Evolutionary conservation across 2,113 vertebrate genomes (phyloP), one percentile per base, ranked within the genome.

Genomic region (Crotalus tigris): DNA sequence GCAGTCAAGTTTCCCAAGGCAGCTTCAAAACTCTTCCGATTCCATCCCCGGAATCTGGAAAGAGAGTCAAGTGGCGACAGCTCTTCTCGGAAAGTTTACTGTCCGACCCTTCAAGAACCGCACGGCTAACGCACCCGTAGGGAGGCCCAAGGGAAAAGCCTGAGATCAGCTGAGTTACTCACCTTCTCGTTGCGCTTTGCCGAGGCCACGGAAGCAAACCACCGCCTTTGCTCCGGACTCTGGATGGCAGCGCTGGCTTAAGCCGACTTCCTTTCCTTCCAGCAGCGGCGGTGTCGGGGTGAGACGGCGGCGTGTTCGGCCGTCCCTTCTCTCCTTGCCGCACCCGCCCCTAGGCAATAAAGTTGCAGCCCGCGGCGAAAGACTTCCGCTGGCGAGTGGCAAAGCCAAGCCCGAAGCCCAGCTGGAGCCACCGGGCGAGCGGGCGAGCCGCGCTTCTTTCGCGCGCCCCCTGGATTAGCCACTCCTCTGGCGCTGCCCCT

Each of bases 181-280:
- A 93, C 88, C 81, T 7, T 39, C 69, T 19, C 3, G 90, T 92
- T 91, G 93, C 7, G 11, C 90, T 44, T 23, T 55, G 55, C 1
- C 23, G 39, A 39, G 53, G 6, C 93, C 92, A 85, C 59, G 89
- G 23, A 10, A 93, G 92, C 91, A 11, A 55, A 93, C 85, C 90
- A n/a, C 94, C 93, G 64, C 93, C 89, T 93, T 94, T 46, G 95
- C 94, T 94, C 61, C 75, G 91, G 95, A 93, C 85, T 89, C 17
- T 88, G 85, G 91, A 44, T 53, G 39, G 33, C 12, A 61, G 55
- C 5, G 17, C 5, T 3, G 91, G 57, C 44, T 44, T 87, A 88
- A 87, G 94, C 93, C 87, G 1, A 24, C 86, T 51, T 54, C 93
- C 29, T 90, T 1, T 2, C 87, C 7, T 10, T 29, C 19, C 55